Conservation (phyloP, 2,888 invertebrate genomes). For the Drosophila helvetica region DNA sequence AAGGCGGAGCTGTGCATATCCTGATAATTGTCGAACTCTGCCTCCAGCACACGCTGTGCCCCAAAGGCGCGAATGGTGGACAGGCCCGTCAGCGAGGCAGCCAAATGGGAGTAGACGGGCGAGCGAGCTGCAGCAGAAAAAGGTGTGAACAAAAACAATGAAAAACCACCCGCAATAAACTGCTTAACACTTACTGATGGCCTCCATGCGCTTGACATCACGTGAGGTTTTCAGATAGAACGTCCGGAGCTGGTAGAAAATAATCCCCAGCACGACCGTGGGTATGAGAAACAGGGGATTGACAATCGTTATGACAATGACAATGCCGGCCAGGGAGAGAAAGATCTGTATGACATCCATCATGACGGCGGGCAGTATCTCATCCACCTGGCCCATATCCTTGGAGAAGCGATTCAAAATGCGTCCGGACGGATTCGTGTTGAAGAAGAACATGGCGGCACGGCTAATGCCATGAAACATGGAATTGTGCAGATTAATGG, state of each 20-base stretch:
- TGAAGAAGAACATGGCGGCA: slow-evolving; percentile 94
- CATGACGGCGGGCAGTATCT: slow-evolving; percentile 83
- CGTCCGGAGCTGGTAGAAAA: slow-evolving; percentile 90
- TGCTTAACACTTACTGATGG: slow-evolving; percentile 88
- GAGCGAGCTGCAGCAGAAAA: slow-evolving; percentile 88
- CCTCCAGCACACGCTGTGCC: slow-evolving; percentile 90
- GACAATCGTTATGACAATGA: slow-evolving; percentile 90
- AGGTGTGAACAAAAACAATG: not conserved
- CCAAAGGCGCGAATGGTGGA: slow-evolving; percentile 95
- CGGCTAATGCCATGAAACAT: slow-evolving; percentile 94
- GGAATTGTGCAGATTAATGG: slow-evolving; percentile 90
- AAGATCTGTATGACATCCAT: slow-evolving; percentile 88
- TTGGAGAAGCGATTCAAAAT: slow-evolving; percentile 95
- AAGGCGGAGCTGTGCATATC: slow-evolving; percentile 96
- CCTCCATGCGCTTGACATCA: slow-evolving; percentile 92
- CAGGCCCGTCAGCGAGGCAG: slow-evolving; percentile 94
- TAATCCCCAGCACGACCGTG: slow-evolving; percentile 87
- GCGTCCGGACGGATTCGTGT: slow-evolving; percentile 92
- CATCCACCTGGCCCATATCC: slow-evolving; percentile 89
- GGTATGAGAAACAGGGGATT: slow-evolving; percentile 90
- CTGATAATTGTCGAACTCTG: slow-evolving; percentile 92
- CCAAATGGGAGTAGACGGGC: slow-evolving; percentile 96
- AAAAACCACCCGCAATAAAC: not conserved
- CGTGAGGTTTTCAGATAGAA: slow-evolving; percentile 92
- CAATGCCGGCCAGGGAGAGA: slow-evolving; percentile 91